phyloP scores from a whole-genome alignment of 2,113 vertebrate genomes.

The Laticauda laticaudata region DNA sequence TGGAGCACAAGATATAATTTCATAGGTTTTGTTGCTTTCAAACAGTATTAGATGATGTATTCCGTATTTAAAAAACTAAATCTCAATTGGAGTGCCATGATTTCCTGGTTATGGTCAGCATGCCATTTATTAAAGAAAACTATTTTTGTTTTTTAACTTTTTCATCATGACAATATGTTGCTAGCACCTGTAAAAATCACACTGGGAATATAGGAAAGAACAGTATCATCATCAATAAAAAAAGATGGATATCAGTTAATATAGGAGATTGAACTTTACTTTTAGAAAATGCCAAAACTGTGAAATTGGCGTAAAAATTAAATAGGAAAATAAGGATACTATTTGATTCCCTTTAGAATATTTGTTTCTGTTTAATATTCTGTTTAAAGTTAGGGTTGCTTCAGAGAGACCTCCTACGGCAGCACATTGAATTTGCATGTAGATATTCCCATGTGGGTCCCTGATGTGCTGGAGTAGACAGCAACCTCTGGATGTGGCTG shows the following conservation, averaged over 20 bases:
- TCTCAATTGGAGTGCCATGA: neutral
- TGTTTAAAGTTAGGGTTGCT: neutral
- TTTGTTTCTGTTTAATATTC: neutral
- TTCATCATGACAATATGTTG: neutral
- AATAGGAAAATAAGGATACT: neutral
- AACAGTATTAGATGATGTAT: neutral
- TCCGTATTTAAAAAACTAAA: neutral
- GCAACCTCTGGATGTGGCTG: neutral
- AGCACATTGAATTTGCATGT: neutral
- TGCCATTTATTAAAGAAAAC: neutral
- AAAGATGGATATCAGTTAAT: neutral
- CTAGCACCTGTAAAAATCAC: neutral
- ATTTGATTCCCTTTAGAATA: neutral
- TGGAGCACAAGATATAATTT: neutral
- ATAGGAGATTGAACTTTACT: neutral
- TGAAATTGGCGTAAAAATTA: neutral
- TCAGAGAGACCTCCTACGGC: neutral
- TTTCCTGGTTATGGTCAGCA: neutral
- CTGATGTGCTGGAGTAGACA: neutral
- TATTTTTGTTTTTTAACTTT: neutral
- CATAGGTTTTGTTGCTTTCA: neutral
- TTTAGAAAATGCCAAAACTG: neutral
- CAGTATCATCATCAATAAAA: neutral
- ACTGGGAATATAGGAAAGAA: neutral
- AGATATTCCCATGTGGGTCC: neutral